Evolutionary conservation across 2,888 invertebrate genomes (phyloP), one percentile per base, ranked within the genome.

Genomic region (Hydrotaea diabolus): DNA sequence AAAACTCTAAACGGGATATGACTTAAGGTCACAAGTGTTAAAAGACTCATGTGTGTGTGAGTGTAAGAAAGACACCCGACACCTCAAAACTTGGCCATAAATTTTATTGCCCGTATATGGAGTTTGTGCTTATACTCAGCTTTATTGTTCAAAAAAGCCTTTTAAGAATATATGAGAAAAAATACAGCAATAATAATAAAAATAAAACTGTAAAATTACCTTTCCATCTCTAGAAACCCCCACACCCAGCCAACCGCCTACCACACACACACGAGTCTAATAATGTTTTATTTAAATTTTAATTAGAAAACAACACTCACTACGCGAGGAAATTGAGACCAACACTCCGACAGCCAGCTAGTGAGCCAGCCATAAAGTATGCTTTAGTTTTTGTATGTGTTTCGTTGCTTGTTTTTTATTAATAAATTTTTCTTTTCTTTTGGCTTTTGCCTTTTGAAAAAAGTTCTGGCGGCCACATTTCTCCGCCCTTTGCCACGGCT

Each of bases 71-170:
- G 15, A 26, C 39, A 57, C 13, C 11, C 21, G 53, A 85, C 85
- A 85, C 88, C 87, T 87, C 23, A 69, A 87, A 88, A 89, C 87
- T 87, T 88, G 83, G 90, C 88, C 87, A 90, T 91, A 91, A 91
- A 90, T 90, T 88, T 80, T 72, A 46, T 85, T 55, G 72, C 82
- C 5, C 15, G 36, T 36, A 36, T n/a, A n/a, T n/a, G n/a, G n/a
- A n/a, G n/a, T n/a, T n/a, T n/a, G n/a, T n/a, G n/a, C n/a, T n/a
- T n/a, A n/a, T n/a, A 49, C n/a, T 0, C 31, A 7, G 7, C 31
- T 49, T 4, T n/a, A 49, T 49, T n/a, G 15, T 4, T 5, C n/a
- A n/a, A n/a, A 49, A 7, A 59, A 59, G 57, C 23, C 11, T 39
- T 36, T 21, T 31, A 49, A 73, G 31, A 15, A 19, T 55, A 53